Conservation (phyloP, 2,113 vertebrate species). For the Cairina moschata region DNA sequence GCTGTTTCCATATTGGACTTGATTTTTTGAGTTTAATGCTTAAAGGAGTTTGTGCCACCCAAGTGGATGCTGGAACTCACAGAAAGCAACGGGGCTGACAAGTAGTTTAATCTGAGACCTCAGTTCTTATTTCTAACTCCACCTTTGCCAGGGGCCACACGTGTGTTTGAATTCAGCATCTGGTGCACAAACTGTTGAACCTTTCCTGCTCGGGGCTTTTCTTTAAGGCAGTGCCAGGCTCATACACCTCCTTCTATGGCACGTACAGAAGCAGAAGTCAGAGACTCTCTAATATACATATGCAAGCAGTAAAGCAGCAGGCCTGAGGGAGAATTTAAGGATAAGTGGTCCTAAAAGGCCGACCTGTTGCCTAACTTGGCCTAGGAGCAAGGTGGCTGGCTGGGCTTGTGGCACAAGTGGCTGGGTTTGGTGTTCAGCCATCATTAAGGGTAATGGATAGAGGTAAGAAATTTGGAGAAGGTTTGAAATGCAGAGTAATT, state of each 20-base stretch:
- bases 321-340: background rate
- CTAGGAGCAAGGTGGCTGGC: background rate
- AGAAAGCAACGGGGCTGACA: background rate
- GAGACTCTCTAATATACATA: background rate
- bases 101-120: background rate
- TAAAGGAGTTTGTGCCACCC: background rate
- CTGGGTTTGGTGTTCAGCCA: background rate
- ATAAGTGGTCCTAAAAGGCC: background rate
- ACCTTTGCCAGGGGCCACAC: background rate
- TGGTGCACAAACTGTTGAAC: background rate
- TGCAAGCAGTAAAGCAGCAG: background rate
- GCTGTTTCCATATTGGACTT: background rate
- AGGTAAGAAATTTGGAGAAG: background rate
- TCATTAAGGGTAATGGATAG: background rate
- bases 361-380: background rate
- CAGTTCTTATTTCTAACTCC: background rate
- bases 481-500: background rate
- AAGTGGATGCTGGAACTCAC: background rate
- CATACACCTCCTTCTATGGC: background rate
- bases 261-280: background rate
- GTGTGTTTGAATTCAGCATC: background rate
- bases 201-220: background rate
- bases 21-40: slow-evolving; percentile 4
- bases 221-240: background rate
- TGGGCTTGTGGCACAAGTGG: background rate